Evolutionary conservation across 2,797 vertebrate genomes (phyloP), one percentile per base, ranked within the genome.

Genomic region (Nannoperca obscura): DNA sequence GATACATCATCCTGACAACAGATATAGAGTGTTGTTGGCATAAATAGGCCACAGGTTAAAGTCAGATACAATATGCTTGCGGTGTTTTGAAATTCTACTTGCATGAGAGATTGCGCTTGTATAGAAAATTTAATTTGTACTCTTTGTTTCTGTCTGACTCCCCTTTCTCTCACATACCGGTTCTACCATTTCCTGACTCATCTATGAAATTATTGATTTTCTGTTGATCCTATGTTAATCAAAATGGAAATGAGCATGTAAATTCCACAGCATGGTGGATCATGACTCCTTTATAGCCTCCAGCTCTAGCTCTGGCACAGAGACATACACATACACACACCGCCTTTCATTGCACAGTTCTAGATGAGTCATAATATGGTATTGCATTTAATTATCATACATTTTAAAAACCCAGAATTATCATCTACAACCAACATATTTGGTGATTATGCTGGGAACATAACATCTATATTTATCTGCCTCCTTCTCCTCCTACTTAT

Each of bases 211-310:
- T 85, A 94, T 92, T 92, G 89, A 93, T 94, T 93, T 89, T 74
- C 80, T 86, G 87, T 92, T 88, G 84, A 91, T 92, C 77, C 79
- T 69, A 60, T 88, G 76, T 94, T 93, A 89, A 93, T 94, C 86
- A 91, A 93, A 93, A 94, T 92, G 86, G 78, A 94, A 94, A 94
- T 93, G 82, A 93, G 91, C 86, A 80, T 90, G 89, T 88, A 88
- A 86, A 90, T 91, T 87, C 86, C 72, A 54, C 69, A 85, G 88
- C 83, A 90, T 22, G 78, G 81, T 80, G 80, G 85, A 90, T 92
- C 86, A 86, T 54, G 79, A 88, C 85, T 92, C 69, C 64, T 79
- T 90, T 78, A 58, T 54, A 75, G 76, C 75, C 67, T 73, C 42
- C 20, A 58, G 69, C 74, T 76, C 42, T 22, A 58, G 69, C 74